Base-by-base conservation (phyloP, 2,888 invertebrate species). In the Acleris holmiana region DNA sequence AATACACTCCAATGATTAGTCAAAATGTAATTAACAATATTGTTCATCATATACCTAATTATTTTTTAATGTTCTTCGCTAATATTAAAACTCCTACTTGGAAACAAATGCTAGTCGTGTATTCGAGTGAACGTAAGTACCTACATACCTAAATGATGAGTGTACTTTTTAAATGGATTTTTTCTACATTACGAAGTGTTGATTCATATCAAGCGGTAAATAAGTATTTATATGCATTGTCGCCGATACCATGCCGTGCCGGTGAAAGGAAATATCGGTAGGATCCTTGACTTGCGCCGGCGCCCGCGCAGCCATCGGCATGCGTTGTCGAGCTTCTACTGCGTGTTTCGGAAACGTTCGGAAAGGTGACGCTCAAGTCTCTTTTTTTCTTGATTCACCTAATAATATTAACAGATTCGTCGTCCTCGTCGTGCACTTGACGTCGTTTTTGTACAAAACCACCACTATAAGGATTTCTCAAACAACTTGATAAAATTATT, bases 241-340 rank as follows among this genome's bases (percentile, higher is more conserved):
- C 88, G 84, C 82, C 87, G 90, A 46, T 29, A 17, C 44, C 44
- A 17, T 13, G 35, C 35, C 35, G 17, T n/a, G 48, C 35, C n/a
- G 59, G 91, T 91, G 91, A 92, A 92, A 91, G 91, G 91, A 90
- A 91, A 91, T 91, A 90, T 90, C 88, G 89, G 85, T 83, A 84
- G 89, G 82, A 91, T 91, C 91, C 90, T 91, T 91, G 91, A 91
- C 86, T 89, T 77, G 84, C 78, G 88, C 88, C 68, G 73, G 71
- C 75, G 68, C 69, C 72, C 74, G 74, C 57, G 44, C 53, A 48
- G 19, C 51, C 55, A 55, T 40, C 54, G 53, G 50, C 70, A 70
- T 69, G 71, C 69, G 69, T 70, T 68, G 69, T 71, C 69, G 69
- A 70, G 67, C 57, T 73, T 68, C 70, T 68, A 64, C 70, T 61